Conservation (phyloP, 2,888 invertebrate species). For the Hetaerina titia region DNA sequence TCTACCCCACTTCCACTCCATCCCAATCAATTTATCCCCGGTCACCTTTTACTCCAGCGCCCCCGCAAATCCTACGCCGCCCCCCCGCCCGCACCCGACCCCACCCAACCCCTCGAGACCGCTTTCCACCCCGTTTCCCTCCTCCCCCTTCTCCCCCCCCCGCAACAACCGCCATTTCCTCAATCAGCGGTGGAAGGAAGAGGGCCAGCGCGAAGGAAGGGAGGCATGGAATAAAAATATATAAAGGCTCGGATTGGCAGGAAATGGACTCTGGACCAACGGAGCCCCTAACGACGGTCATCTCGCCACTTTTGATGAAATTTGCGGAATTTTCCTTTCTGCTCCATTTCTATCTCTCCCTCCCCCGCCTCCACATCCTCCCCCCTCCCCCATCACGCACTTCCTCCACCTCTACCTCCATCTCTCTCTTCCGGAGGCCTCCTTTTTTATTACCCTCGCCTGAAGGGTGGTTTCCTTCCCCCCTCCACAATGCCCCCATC, state of each 20-base stretch:
- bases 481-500: neutral
- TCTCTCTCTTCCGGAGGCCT: neutral
- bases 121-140: neutral
- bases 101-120: neutral
- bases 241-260: conserved; percentile 57
- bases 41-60: conserved; percentile 46
- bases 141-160: neutral
- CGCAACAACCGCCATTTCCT: conserved; percentile 29
- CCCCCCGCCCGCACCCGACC: neutral
- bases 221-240: neutral
- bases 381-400: neutral
- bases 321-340: conserved; percentile 62
- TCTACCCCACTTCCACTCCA: no score
- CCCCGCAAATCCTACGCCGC: neutral
- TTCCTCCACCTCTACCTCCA: neutral
- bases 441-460: neutral
- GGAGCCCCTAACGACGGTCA: conserved; percentile 64
- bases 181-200: neutral
- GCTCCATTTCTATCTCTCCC: neutral
- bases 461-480: neutral
- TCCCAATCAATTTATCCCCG: conserved; percentile 33
- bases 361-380: neutral
- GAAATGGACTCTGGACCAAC: conserved; percentile 65
- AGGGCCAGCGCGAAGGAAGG: neutral
- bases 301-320: conserved; percentile 66